Conservation (phyloP, 1,140 invertebrate genomes). For the Acromyrmex charruanus region DNA sequence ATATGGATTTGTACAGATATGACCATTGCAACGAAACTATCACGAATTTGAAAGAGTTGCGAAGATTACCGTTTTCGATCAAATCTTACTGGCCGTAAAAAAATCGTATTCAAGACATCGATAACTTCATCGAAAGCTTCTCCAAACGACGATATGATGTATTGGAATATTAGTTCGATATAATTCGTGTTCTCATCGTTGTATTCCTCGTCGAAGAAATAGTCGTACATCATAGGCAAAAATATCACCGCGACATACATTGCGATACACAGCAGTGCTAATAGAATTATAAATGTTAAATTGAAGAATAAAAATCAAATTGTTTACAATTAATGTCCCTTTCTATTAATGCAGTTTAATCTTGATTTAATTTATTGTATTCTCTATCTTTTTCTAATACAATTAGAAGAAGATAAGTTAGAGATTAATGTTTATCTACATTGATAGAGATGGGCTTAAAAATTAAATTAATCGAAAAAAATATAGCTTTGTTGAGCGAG, state of each 20-base stretch:
- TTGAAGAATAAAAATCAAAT: not conserved
- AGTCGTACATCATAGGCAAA: slow-evolving; percentile 79
- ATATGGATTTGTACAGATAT: no score
- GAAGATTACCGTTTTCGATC: slow-evolving; percentile 25
- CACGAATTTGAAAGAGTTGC: not conserved
- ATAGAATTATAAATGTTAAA: slow-evolving; percentile 22
- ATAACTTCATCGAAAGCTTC: slow-evolving; percentile 79
- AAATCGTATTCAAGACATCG: slow-evolving; percentile 70
- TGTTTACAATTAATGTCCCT: no score
- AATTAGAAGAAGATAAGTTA: no score
- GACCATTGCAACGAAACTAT: not conserved
- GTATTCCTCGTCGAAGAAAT: slow-evolving; percentile 77
- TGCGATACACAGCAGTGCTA: slow-evolving; percentile 78
- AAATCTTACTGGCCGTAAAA: slow-evolving; percentile 80
- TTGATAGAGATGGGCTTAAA: no score
- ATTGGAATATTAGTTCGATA: slow-evolving; percentile 76
- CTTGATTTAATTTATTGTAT: no score
- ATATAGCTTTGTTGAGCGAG: no score
- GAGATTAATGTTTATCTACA: no score
- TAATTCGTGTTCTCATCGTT: slow-evolving; percentile 78
- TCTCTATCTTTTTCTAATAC: no score
- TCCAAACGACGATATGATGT: slow-evolving; percentile 78
- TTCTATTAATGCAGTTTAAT: no score
- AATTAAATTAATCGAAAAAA: no score
- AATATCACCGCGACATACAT: slow-evolving; percentile 78